Percentiles rank a stretch among this genome's conserved stretches.
phyloP scores from a whole-genome alignment of 2,113 vertebrate species.

The Chlamydotis undulata region DNA sequence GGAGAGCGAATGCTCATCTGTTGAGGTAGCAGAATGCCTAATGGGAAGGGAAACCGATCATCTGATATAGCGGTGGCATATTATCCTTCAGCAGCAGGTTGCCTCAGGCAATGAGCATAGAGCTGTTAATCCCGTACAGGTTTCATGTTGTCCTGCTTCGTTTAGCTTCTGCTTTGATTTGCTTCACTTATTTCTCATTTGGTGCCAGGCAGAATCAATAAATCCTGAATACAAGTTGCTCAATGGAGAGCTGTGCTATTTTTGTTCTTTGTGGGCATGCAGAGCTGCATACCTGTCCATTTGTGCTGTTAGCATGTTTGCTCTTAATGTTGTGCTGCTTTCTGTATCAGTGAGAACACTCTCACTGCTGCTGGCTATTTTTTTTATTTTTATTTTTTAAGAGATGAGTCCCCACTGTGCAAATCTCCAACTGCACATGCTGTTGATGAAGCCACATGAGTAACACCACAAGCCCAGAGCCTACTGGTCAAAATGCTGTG shows the following conservation, averaged over 20 bases:
- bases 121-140: background rate
- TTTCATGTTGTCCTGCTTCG: slow-evolving; percentile 20
- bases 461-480: background rate
- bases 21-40: slow-evolving; percentile 17
- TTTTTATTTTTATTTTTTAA: background rate
- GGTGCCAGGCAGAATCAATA: slow-evolving; percentile 35
- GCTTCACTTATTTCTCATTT: slow-evolving; percentile 44
- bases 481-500: background rate
- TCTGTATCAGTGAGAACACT: background rate
- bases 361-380: background rate
- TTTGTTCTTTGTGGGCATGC: background rate
- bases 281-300: background rate
- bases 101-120: background rate
- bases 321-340: background rate
- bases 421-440: background rate
- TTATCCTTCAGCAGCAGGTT: slow-evolving; percentile 43
- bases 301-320: background rate
- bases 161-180: slow-evolving; percentile 46
- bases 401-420: background rate
- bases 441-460: background rate
- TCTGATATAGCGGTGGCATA: slow-evolving; percentile 33
- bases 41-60: background rate
- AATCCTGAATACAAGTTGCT: slow-evolving; percentile 2
- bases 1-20: background rate
- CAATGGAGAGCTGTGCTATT: background rate